Percentiles rank a stretch among this genome's conserved stretches.
phyloP scores from a whole-genome alignment of 1,140 invertebrate species.

The Musca vetustissima region DNA sequence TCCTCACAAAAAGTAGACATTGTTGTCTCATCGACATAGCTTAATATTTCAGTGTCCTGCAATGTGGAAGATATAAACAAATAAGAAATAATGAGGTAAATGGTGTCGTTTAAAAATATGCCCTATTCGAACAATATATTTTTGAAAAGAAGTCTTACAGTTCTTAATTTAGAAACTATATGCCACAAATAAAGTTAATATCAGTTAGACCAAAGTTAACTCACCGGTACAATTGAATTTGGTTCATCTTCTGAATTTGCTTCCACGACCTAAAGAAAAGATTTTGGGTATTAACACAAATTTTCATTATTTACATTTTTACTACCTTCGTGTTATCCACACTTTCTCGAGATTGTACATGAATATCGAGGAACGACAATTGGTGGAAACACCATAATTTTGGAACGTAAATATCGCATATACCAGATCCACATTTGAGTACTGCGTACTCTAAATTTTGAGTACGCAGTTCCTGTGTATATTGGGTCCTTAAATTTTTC shows the following conservation, averaged over 20 bases:
- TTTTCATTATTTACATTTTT: not conserved
- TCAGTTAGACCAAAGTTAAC: no score
- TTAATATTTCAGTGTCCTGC: no score
- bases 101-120: no score
- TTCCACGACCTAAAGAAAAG: not conserved
- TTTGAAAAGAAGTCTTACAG: no score
- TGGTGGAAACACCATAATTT: slow-evolving; percentile 3
- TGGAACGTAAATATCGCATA: not conserved
- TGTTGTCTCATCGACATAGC: no score
- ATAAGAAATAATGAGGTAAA: no score
- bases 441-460: not conserved
- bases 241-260: not conserved
- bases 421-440: not conserved
- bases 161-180: no score
- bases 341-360: not conserved
- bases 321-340: not conserved
- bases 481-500: not conserved
- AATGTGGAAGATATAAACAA: no score
- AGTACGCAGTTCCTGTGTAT: not conserved
- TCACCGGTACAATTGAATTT: not conserved
- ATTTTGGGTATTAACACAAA: no score
- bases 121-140: no score
- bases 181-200: no score
- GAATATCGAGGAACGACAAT: not conserved
- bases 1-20: no score